Evolutionary conservation across 1,140 invertebrate genomes (phyloP).

Genomic region (Nilaparvata lugens): DNA sequence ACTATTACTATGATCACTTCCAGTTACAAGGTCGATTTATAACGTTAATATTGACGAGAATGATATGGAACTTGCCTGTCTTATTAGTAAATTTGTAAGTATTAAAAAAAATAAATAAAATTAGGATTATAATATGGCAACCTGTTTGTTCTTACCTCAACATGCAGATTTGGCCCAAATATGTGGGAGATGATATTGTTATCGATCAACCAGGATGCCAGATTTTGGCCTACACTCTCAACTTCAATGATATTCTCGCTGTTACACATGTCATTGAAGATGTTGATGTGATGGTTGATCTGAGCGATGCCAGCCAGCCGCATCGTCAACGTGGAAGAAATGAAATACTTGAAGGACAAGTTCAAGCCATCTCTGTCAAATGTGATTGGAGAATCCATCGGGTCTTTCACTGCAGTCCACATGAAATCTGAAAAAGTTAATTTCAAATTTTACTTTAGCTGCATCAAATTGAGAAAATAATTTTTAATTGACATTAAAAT

Average conservation of each 20-base stretch:
- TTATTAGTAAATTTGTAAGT: no score
- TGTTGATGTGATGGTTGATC: constrained; percentile 85
- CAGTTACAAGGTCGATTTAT: no score
- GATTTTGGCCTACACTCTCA: constrained; percentile 69
- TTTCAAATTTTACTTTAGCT: no score
- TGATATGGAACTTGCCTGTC: no score
- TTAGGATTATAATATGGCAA: no score
- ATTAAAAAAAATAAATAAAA: no score
- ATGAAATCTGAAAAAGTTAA: constrained; percentile 60
- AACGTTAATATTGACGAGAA: no score
- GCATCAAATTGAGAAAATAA: no score
- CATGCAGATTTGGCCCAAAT: constrained; percentile 92
- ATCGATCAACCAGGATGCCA: constrained; percentile 80
- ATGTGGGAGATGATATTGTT: constrained; percentile 91
- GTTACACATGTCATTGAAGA: constrained; percentile 82
- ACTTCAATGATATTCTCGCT: constrained; percentile 75
- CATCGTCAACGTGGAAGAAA: constrained; percentile 86
- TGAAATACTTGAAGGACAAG: constrained; percentile 91
- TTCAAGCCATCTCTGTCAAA: constrained; percentile 85
- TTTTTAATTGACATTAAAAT: no score
- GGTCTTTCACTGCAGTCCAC: constrained; percentile 89
- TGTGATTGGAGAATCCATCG: constrained; percentile 70
- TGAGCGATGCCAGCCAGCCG: constrained; percentile 83
- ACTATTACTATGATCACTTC: no score
- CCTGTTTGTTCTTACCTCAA: constrained; percentile 67